A percentile compares a stretch with the other conserved stretches of the same genome.
Conservation (phyloP, 2,888 invertebrate genomes). For the Epirrita christyi region DNA sequence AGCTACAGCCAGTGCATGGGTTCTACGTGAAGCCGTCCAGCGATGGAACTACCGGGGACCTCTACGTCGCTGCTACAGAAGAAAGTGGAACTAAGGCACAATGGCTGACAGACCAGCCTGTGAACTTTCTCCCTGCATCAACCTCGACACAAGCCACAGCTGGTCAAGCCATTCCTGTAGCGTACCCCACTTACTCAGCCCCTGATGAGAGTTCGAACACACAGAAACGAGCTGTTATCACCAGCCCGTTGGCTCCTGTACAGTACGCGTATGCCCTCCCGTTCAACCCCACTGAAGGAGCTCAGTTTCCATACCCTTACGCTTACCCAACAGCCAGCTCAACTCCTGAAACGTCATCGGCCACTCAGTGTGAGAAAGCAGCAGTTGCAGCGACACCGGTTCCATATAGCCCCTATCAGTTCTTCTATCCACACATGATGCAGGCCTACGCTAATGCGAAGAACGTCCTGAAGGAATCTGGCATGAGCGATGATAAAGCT, state of each 20-base stretch:
- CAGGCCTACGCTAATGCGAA: constrained; percentile 66
- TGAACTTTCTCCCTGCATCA: constrained; percentile 62
- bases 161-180: constrained; percentile 35
- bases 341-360: constrained; percentile 46
- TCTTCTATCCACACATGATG: constrained; percentile 73
- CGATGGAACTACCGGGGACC: constrained; percentile 74
- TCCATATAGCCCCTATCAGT: constrained; percentile 63
- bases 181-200: constrained; percentile 33
- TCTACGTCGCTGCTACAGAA: constrained; percentile 77
- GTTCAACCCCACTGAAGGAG: constrained; percentile 46
- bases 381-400: constrained; percentile 36
- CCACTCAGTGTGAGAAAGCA: constrained; percentile 46
- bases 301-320: constrained; percentile 54
- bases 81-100: constrained; percentile 68
- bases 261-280: constrained; percentile 67
- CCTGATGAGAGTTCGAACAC: constrained; percentile 53
- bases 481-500: constrained; percentile 55
- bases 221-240: constrained; percentile 62
- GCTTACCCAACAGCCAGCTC: constrained; percentile 44
- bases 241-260: constrained; percentile 54
- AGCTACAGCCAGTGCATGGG: constrained; percentile 73
- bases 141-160: constrained; percentile 38
- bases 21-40: constrained; percentile 72
- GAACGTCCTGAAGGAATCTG: constrained; percentile 60
- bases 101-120: constrained; percentile 72